These are phyloP conservation scores for Tiphia femorata DNA, from an alignment of 2,888 invertebrate species.

Conservation along the genomic window DNA sequence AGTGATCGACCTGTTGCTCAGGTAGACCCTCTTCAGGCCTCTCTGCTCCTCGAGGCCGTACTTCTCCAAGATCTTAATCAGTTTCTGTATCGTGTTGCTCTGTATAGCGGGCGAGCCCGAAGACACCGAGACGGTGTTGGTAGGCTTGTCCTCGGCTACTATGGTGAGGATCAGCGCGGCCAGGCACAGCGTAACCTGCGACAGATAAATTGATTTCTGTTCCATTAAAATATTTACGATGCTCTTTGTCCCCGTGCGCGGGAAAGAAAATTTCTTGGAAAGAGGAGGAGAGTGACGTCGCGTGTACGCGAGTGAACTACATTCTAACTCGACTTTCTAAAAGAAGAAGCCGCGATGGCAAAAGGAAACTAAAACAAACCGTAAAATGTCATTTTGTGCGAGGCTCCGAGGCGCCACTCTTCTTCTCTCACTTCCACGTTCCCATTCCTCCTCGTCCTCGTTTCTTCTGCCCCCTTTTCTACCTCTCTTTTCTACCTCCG, in stretches of 20 bases:
- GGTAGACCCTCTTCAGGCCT: slow-evolving; percentile 73
- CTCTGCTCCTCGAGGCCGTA: slow-evolving; percentile 68
- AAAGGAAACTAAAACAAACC: too few relatives aligned
- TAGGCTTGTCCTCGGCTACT: slow-evolving; percentile 51
- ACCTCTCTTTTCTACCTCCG: too few relatives aligned
- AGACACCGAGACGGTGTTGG: slow-evolving; percentile 55
- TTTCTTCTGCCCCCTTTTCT: not conserved
- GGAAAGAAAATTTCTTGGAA: not conserved
- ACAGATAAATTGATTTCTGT: not conserved
- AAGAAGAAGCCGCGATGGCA: too few relatives aligned
- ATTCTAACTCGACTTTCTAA: too few relatives aligned
- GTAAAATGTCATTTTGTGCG: too few relatives aligned
- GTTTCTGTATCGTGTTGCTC: slow-evolving; percentile 71
- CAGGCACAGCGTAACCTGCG: slow-evolving; percentile 53
- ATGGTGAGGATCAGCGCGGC: slow-evolving; percentile 38
- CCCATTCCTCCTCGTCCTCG: not conserved
- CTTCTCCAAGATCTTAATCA: slow-evolving; percentile 66
- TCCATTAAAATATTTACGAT: not conserved
- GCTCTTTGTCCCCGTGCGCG: not conserved
- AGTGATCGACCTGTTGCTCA: slow-evolving; percentile 81
- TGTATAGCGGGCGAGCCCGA: slow-evolving; percentile 64
- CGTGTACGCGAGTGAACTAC: too few relatives aligned
- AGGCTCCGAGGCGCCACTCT: slow-evolving; percentile 10
- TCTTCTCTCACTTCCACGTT: not conserved
- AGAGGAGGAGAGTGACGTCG: not conserved